phyloP scores from a whole-genome alignment of 2,797 vertebrate genomes.

The Crocodylus rhombifer region DNA sequence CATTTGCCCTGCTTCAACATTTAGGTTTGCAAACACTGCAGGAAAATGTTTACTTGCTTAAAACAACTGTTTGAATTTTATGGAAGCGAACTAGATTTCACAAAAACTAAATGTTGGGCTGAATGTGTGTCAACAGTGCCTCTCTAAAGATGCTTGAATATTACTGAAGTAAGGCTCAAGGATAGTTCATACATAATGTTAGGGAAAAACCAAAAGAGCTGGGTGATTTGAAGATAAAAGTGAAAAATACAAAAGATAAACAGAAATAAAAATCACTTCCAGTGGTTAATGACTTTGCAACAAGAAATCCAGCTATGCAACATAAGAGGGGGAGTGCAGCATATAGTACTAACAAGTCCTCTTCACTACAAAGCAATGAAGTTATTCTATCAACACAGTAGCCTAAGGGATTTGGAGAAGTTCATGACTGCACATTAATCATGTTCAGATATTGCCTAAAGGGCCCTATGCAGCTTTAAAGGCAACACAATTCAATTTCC shows the following conservation, averaged over 20 bases:
- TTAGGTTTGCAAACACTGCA: not conserved
- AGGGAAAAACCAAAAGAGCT: not conserved
- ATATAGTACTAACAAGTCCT: not conserved
- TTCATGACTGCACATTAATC: not conserved
- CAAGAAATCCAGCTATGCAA: not conserved
- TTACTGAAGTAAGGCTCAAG: not conserved
- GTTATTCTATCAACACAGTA: not conserved
- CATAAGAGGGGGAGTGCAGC: not conserved
- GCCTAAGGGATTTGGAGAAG: not conserved
- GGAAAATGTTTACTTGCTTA: not conserved
- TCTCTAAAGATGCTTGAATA: not conserved
- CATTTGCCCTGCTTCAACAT: rapidly evolving
- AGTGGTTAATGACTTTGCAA: not conserved
- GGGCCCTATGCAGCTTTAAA: not conserved
- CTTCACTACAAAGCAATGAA: not conserved
- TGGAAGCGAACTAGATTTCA: not conserved
- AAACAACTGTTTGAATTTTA: not conserved
- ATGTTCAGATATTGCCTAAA: not conserved
- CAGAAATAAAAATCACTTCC: not conserved
- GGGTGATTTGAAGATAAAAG: not conserved
- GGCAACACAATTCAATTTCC: not conserved
- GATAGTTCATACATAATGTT: not conserved
- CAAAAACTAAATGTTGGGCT: not conserved
- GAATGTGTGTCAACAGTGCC: not conserved
- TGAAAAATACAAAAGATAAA: not conserved